Evolutionary conservation across 2,888 invertebrate species (phyloP), one percentile per base, ranked within the genome.

Genomic region (Amphipoea oculea): DNA sequence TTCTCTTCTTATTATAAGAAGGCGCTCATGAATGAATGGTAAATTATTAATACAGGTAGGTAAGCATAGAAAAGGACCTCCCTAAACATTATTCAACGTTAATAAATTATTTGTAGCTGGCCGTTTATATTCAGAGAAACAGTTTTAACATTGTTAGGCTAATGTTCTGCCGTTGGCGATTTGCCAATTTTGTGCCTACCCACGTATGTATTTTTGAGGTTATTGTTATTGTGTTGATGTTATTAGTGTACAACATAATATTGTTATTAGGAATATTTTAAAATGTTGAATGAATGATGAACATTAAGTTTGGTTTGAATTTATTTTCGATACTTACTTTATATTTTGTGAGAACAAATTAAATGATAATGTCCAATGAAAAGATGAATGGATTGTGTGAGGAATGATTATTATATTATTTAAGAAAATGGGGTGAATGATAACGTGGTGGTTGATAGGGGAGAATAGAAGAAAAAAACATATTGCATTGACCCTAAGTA

Each of bases 51-150:
- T n/a, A 29, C 29, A 69, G 57, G 60, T 45, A 69, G 48, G 60
- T 45, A 68, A 7, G 36, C 62, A 54, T 57, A 69, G 60, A 76
- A 70, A 69, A 76, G 76, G 51, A 45, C 42, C 57, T 76, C 63
- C 14, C 9, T n/a, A 60, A 81, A 76, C 69, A 82, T 81, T 82
- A 83, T 73, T 83, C 76, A 76, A 69, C 63, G 68, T 72, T 84
- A 75, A 76, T 80, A 80, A 69, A 62, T 83, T 76, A 83, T 84
- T 84, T 69, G 60, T 42, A 84, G 57, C 66, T 54, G 12, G 68
- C 60, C 72, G 54, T 84, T 84, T 66, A 69, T 72, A 83, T 69
- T 84, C 76, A 51, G n/a, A 73, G 76, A 85, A 85, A 82, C 85
- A 62, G 79, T 85, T 79, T 82, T 73, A 76, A 76, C 76, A 70